phyloP scores from a whole-genome alignment of 2,888 invertebrate genomes.

The Harpalus rufipes region DNA sequence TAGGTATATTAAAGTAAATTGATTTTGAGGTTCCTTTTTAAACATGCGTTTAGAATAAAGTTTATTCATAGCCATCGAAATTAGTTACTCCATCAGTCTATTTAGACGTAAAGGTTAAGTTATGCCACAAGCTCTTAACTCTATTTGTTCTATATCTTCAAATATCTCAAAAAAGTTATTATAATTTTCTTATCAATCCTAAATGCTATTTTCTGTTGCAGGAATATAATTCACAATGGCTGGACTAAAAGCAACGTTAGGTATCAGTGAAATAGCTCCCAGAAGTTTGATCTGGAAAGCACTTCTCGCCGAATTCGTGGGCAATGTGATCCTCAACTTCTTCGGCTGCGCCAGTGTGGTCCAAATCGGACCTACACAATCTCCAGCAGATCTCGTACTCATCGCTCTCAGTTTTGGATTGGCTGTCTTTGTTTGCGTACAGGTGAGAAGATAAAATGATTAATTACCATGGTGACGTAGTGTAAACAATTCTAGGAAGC shows the following conservation, averaged over 20 bases:
- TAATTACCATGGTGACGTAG: not conserved
- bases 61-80: too few species aligned
- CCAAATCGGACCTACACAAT: slow-evolving; percentile 76
- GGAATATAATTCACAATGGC: slow-evolving; percentile 66
- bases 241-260: slow-evolving; percentile 83
- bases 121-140: too few species aligned
- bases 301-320: slow-evolving; percentile 91
- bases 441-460: slow-evolving; percentile 75
- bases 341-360: slow-evolving; percentile 92
- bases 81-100: too few species aligned
- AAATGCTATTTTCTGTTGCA: not conserved
- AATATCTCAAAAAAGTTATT: too few species aligned
- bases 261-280: slow-evolving; percentile 85
- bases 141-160: too few species aligned
- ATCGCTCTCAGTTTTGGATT: slow-evolving; percentile 93
- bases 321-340: slow-evolving; percentile 91
- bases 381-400: slow-evolving; percentile 80
- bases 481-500: not conserved
- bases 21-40: too few species aligned
- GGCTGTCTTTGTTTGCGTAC: slow-evolving; percentile 89
- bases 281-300: slow-evolving; percentile 86
- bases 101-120: too few species aligned
- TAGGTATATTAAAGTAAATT: too few species aligned
- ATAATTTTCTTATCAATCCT: not conserved
- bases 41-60: too few species aligned